These are phyloP conservation scores for Felis chaus DNA, from an alignment of 2,113 vertebrate species.

Conservation along the genomic window DNA sequence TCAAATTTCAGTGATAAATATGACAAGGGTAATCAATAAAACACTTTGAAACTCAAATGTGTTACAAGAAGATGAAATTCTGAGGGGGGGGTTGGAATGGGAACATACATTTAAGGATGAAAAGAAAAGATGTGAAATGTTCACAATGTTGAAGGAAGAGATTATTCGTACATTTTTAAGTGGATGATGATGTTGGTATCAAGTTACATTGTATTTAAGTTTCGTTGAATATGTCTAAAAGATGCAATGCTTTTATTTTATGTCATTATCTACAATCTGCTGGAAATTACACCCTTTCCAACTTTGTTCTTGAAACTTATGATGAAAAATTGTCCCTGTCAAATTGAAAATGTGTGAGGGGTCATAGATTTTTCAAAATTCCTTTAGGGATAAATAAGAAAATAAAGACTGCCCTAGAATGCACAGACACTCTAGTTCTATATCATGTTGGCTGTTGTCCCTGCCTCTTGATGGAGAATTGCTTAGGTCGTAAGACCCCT, in stretches of 20 bases:
- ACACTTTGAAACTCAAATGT: conserved; percentile 33
- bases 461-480: background rate
- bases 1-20: conserved; percentile 27
- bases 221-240: background rate
- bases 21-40: background rate
- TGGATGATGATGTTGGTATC: background rate
- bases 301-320: background rate
- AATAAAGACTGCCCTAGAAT: background rate
- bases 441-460: background rate
- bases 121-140: background rate
- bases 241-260: background rate
- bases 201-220: background rate
- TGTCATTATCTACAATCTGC: background rate
- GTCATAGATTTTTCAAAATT: background rate
- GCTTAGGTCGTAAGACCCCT: background rate
- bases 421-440: background rate
- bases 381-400: background rate
- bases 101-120: conserved; percentile 7
- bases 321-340: background rate
- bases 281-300: conserved; percentile 1
- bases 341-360: conserved; percentile 7
- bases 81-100: background rate
- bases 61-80: conserved; percentile 32
- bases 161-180: conserved; percentile 28
- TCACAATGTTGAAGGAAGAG: background rate